Evolutionary conservation across 2,113 vertebrate genomes (phyloP).

Genomic region (Misgurnus mizolepis): DNA sequence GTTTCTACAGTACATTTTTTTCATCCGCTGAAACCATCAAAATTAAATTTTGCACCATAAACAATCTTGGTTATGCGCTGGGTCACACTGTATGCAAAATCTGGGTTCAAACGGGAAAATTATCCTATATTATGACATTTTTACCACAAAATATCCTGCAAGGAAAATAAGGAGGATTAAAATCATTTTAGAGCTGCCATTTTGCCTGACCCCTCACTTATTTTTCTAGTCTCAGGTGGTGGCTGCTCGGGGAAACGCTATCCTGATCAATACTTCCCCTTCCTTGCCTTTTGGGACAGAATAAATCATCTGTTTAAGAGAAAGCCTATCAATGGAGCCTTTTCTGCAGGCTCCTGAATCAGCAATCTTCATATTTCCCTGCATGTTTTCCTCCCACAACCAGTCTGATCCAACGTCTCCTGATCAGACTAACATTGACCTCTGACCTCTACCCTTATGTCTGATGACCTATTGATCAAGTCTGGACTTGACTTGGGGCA

Average conservation of each 20-base stretch:
- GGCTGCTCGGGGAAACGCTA: constrained; percentile 33
- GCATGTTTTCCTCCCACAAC: constrained; percentile 23
- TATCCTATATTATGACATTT: constrained; percentile 38
- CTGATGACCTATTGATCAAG: constrained; percentile 67
- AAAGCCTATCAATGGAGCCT: constrained; percentile 37
- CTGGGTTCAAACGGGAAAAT: not conserved
- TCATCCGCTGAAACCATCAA: not conserved
- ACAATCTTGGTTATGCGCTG: not conserved
- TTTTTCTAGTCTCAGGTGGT: constrained; percentile 53
- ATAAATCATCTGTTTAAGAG: constrained; percentile 58
- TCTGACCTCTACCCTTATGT: constrained; percentile 58
- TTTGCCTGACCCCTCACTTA: constrained; percentile 37
- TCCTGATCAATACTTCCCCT: constrained; percentile 50
- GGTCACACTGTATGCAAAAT: not conserved
- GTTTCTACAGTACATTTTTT: too few relatives aligned
- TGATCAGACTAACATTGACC: constrained; percentile 49
- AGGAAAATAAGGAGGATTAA: constrained; percentile 33
- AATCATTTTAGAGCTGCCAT: constrained; percentile 37
- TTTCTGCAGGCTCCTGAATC: constrained; percentile 53
- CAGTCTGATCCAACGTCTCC: constrained; percentile 34
- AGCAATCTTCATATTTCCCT: constrained; percentile 18
- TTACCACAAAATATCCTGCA: constrained; percentile 38
- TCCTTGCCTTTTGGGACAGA: constrained; percentile 42
- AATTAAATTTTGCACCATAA: not conserved
- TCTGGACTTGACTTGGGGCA: constrained; percentile 56